These are phyloP conservation scores for Taenioides sp. DNA, from an alignment of 2,797 vertebrate genomes.

Conservation along the genomic window DNA sequence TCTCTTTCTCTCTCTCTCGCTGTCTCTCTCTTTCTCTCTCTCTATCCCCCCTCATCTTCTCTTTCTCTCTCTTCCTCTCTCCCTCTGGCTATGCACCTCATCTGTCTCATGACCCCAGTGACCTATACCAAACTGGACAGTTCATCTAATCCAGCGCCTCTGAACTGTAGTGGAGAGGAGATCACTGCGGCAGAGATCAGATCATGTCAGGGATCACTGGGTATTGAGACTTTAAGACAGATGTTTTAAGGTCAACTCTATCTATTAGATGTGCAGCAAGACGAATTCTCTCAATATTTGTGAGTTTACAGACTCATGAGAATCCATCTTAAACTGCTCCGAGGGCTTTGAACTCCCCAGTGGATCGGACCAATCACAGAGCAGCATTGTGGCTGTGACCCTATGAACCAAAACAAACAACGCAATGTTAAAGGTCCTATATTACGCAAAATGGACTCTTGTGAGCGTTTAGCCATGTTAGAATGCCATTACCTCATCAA, in stretches of 20 bases:
- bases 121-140: conserved; percentile 12
- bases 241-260: background rate
- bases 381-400: too few species aligned
- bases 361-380: too few species aligned
- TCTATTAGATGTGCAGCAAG: background rate
- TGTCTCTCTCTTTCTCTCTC: background rate
- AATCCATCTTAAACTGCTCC: too few species aligned
- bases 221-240: background rate
- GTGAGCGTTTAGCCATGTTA: too few species aligned
- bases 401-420: background rate
- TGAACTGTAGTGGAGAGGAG: background rate
- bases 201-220: background rate
- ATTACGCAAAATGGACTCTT: too few species aligned
- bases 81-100: background rate
- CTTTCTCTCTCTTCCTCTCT: background rate
- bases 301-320: too few species aligned
- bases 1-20: background rate
- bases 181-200: background rate
- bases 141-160: conserved; percentile 2
- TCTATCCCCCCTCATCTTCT: background rate
- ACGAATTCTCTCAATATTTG: too few species aligned
- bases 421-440: too few species aligned
- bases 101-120: background rate
- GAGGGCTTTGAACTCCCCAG: too few species aligned
- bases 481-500: too few species aligned